Evolutionary conservation across 2,113 vertebrate species (phyloP).

Genomic region (Corythoichthys haematopterus): DNA sequence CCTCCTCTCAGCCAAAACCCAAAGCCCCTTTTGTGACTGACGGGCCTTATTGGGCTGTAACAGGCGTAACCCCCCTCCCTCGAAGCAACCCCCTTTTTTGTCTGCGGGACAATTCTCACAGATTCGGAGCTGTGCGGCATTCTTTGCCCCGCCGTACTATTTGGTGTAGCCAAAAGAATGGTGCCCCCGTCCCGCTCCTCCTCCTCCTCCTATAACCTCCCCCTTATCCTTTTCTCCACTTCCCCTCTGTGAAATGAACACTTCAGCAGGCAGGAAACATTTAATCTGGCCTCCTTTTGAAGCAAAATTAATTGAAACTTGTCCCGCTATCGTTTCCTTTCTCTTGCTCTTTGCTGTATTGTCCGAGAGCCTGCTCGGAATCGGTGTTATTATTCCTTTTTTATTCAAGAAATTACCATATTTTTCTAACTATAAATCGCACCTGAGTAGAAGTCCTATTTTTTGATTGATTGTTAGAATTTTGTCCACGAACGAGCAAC

Average conservation of each 20-base stretch:
- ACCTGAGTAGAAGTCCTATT: too few species aligned
- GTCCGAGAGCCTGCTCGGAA: constrained; percentile 63
- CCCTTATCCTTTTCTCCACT: constrained; percentile 70
- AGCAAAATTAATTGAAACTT: constrained; percentile 99
- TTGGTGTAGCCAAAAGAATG: constrained; percentile 90
- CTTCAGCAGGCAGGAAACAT: constrained; percentile 99
- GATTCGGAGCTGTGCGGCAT: constrained; percentile 91
- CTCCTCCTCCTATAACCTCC: constrained; percentile 63
- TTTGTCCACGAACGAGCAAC: too few species aligned
- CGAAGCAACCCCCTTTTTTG: constrained; percentile 56
- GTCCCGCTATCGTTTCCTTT: constrained; percentile 80
- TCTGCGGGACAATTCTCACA: constrained; percentile 96
- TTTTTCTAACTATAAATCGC: too few species aligned
- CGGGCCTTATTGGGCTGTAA: constrained; percentile 99
- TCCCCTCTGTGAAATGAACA: constrained; percentile 94
- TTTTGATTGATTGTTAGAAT: too few species aligned
- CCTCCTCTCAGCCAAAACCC: constrained; percentile 68
- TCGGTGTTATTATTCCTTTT: constrained; percentile 41
- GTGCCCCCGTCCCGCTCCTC: constrained; percentile 64
- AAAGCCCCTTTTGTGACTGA: constrained; percentile 94
- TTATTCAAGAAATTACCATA: not conserved
- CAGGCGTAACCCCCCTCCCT: constrained; percentile 84
- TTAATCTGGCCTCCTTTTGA: constrained; percentile 96
- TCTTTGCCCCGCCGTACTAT: constrained; percentile 89
- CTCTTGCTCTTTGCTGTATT: constrained; percentile 60